Conservation (phyloP, 2,797 vertebrate genomes). For the Hafferia zeledoni region DNA sequence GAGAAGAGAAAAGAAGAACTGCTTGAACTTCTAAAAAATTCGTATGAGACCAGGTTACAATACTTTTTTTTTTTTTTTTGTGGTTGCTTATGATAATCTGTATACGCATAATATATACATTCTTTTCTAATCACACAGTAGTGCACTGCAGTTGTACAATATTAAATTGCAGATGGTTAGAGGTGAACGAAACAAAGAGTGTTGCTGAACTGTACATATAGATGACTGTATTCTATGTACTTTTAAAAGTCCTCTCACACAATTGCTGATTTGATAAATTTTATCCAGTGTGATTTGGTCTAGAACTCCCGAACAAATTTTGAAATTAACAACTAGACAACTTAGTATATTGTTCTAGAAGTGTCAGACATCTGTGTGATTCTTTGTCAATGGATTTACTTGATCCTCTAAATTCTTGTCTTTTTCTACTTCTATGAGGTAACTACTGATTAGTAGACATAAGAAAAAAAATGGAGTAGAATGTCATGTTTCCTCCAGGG, state of each 20-base stretch:
- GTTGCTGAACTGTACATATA: background rate
- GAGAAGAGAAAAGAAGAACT: background rate
- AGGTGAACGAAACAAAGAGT: background rate
- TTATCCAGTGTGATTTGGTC: background rate
- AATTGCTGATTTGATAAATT: background rate
- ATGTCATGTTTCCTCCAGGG: background rate
- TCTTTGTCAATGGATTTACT: background rate
- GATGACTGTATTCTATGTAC: background rate
- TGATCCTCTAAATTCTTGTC: background rate
- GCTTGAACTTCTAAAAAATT: background rate
- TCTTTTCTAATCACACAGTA: constrained; percentile 1
- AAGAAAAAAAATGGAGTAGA: background rate
- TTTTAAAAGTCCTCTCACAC: background rate
- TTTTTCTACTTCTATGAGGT: background rate
- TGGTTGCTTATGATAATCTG: background rate
- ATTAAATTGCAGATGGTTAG: constrained; percentile 10
- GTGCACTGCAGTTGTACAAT: background rate
- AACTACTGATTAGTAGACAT: background rate
- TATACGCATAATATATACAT: background rate
- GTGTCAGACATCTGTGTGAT: background rate
- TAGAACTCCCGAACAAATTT: background rate
- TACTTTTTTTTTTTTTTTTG: background rate
- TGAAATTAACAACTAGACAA: background rate
- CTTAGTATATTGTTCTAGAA: background rate
- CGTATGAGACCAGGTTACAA: background rate